phyloP scores from a whole-genome alignment of 1,140 invertebrate genomes.

The Eulimnadia texana region DNA sequence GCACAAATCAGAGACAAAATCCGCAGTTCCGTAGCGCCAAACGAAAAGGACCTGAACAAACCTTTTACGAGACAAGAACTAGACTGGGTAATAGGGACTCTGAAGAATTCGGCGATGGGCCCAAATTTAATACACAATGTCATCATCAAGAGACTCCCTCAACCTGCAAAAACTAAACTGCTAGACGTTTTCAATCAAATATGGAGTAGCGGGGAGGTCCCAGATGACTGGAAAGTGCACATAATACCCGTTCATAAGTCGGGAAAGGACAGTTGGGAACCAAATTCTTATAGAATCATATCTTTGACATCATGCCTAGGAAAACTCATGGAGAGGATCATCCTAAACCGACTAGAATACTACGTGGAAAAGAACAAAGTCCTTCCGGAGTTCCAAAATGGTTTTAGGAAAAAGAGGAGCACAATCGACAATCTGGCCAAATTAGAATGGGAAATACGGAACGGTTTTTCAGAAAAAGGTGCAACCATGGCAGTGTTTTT shows the following conservation, averaged over 20 bases:
- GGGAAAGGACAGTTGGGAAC: slow-evolving; percentile 10
- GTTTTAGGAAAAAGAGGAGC: slow-evolving; percentile 25
- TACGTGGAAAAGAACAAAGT: slow-evolving; percentile 6
- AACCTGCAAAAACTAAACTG: background rate
- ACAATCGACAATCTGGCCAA: slow-evolving; percentile 27
- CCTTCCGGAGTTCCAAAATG: slow-evolving; percentile 13
- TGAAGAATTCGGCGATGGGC: background rate
- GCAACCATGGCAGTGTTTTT: slow-evolving; percentile 24
- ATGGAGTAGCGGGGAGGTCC: background rate
- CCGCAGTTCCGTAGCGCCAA: too few species aligned
- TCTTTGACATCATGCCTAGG: slow-evolving; percentile 10
- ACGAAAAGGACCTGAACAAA: background rate
- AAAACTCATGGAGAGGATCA: slow-evolving; percentile 17
- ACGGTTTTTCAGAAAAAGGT: slow-evolving; percentile 24
- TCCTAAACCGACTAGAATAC: slow-evolving; percentile 5
- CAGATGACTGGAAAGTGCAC: slow-evolving; percentile 14
- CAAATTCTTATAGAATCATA: slow-evolving; percentile 14
- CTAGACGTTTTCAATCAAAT: background rate
- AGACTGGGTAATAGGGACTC: background rate
- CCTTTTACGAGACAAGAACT: background rate
- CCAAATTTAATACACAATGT: background rate
- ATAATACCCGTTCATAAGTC: slow-evolving; percentile 17
- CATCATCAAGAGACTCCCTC: background rate
- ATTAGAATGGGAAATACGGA: slow-evolving; percentile 25
- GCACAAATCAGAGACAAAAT: too few species aligned